phyloP scores from a whole-genome alignment of 2,113 vertebrate species.

The Rhombomys opimus region DNA sequence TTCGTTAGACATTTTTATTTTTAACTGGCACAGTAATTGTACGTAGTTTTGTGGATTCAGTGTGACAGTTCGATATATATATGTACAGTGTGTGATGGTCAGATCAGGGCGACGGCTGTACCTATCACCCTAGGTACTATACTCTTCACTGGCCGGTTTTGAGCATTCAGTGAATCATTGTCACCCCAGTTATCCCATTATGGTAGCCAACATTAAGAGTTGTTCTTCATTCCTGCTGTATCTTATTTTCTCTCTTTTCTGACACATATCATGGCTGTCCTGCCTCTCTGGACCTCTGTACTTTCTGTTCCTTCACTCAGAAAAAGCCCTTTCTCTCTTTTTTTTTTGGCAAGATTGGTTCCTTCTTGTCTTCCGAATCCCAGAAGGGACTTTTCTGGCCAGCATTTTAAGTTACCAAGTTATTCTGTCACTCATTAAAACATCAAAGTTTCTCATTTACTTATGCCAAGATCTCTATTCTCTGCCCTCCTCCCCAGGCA shows the following conservation, averaged over 20 bases:
- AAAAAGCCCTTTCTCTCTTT: not conserved
- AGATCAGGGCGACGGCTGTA: not conserved
- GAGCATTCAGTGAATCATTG: not conserved
- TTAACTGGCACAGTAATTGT: not conserved
- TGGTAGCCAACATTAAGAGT: not conserved
- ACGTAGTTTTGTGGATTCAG: not conserved
- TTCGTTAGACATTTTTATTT: not conserved
- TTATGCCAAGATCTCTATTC: not conserved
- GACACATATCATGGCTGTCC: not conserved
- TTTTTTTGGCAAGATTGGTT: not conserved
- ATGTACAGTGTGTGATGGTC: too few relatives aligned
- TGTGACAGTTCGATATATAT: not conserved
- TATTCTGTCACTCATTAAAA: not conserved
- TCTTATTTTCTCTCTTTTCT: not conserved
- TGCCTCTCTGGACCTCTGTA: not conserved
- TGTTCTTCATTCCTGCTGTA: not conserved
- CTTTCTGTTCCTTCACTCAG: not conserved
- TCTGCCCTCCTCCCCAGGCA: not conserved
- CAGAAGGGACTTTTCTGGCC: not conserved
- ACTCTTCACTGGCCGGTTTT: not conserved
- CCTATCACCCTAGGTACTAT: not conserved
- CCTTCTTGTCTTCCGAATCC: not conserved
- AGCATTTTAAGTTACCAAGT: not conserved
- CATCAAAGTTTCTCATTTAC: not conserved
- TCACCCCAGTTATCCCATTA: not conserved